A percentile compares a stretch with the other conserved stretches of the same genome.
Evolutionary conservation across 2,797 vertebrate genomes (phyloP).

Genomic region (Hypotaenidia philippensis): DNA sequence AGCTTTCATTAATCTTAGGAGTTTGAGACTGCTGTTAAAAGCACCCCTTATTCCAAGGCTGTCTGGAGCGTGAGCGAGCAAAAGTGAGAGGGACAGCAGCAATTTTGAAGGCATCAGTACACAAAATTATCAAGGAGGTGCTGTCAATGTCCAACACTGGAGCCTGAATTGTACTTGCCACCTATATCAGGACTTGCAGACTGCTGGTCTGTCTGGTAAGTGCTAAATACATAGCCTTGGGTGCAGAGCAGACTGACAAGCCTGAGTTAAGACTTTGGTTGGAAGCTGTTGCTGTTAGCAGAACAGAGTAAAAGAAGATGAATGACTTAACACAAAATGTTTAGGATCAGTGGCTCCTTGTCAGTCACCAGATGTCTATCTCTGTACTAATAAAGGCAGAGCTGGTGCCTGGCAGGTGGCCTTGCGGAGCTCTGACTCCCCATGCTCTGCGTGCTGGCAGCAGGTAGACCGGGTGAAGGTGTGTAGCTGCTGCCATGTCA

Average conservation of each 20-base stretch:
- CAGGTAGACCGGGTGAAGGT: background rate
- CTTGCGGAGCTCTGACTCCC: background rate
- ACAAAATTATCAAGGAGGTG: background rate
- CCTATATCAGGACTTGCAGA: background rate
- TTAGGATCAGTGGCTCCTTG: background rate
- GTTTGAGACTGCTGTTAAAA: background rate
- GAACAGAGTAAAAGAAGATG: background rate
- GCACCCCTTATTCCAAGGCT: background rate
- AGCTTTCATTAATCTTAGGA: background rate
- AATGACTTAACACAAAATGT: background rate
- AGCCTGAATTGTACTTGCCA: background rate
- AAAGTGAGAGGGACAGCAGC: background rate
- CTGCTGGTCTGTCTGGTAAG: background rate
- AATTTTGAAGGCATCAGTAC: background rate
- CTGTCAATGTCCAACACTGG: background rate
- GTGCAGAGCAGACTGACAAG: background rate
- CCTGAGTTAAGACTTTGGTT: background rate
- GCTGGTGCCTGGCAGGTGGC: constrained; percentile 6
- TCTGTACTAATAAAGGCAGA: background rate
- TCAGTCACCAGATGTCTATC: constrained; percentile 39
- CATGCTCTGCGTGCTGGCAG: fast-evolving
- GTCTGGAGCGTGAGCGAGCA: background rate
- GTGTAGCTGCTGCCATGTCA: background rate
- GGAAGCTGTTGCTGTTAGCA: background rate
- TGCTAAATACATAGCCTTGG: background rate